Evolutionary conservation across 1,140 invertebrate species (phyloP).

Genomic region (Mylabris phalerata): DNA sequence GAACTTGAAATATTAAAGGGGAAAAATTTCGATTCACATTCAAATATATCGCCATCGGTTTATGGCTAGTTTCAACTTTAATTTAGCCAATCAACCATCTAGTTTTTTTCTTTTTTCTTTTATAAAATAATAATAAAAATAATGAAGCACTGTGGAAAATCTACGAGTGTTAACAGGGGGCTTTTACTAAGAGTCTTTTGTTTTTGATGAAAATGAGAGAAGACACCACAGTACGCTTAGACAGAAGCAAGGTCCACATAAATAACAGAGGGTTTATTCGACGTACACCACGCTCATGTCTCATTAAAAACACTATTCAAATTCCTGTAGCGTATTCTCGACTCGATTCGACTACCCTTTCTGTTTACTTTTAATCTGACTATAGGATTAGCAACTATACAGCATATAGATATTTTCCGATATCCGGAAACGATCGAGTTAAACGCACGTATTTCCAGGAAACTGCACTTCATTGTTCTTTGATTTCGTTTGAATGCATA

Average conservation of each 20-base stretch:
- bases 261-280: background rate
- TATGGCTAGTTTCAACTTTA: too few species aligned
- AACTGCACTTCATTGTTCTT: conserved; percentile 18
- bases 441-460: conserved; percentile 15
- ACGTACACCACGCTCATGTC: conserved; percentile 8
- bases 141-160: too few species aligned
- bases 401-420: conserved; percentile 19
- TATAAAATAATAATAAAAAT: too few species aligned
- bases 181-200: background rate
- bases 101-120: too few species aligned
- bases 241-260: conserved; percentile 3
- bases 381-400: conserved; percentile 14
- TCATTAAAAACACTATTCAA: conserved; percentile 16
- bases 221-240: background rate
- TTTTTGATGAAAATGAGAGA: conserved; percentile 4
- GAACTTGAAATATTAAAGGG: too few species aligned
- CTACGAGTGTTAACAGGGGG: too few species aligned
- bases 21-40: too few species aligned
- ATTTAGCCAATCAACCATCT: too few species aligned
- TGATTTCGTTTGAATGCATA: conserved; percentile 18
- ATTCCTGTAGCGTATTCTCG: conserved; percentile 10
- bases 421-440: conserved; percentile 16
- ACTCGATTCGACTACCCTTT: conserved; percentile 13
- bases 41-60: too few species aligned
- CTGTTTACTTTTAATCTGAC: conserved; percentile 17